A percentile compares a stretch with the other conserved stretches of the same genome.
Conservation (phyloP, 2,888 invertebrate genomes). For the Hesperia comma region DNA sequence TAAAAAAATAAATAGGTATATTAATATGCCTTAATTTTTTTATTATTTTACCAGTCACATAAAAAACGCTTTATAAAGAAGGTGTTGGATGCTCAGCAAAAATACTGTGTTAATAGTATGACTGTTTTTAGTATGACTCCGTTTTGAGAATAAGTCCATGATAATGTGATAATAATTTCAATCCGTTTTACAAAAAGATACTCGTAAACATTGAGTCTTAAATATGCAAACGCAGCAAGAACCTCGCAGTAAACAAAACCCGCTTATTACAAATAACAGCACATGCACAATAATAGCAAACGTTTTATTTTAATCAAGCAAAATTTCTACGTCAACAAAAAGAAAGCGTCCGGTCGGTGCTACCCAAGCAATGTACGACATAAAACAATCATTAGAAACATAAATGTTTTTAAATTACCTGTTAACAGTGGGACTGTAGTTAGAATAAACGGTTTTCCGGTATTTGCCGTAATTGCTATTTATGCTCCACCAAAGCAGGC, state of each 20-base stretch:
- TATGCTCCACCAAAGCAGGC: background rate
- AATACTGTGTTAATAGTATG: too few species aligned
- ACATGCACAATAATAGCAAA: background rate
- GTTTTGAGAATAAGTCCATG: too few species aligned
- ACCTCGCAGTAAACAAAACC: background rate
- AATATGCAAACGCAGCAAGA: too few species aligned
- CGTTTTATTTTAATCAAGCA: constrained; percentile 6
- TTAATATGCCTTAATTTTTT: too few species aligned
- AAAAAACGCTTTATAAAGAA: too few species aligned
- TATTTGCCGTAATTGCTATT: constrained; percentile 23
- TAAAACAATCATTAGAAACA: constrained; percentile 27
- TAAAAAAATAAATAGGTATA: too few species aligned
- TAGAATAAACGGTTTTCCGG: constrained; percentile 23
- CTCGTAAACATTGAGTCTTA: too few species aligned
- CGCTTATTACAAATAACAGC: constrained; percentile 4
- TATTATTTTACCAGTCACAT: too few species aligned
- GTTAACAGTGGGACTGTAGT: constrained; percentile 26
- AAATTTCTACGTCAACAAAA: constrained; percentile 13
- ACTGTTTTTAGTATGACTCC: too few species aligned
- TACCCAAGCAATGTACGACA: constrained; percentile 12
- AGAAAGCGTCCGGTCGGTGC: background rate
- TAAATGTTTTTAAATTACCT: constrained; percentile 14
- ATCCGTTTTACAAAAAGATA: too few species aligned
- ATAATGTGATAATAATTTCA: too few species aligned
- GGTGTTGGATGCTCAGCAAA: too few species aligned